Evolutionary conservation across 2,888 invertebrate species (phyloP), one percentile per base, ranked within the genome.

Genomic region (Drosophila diplacantha): DNA sequence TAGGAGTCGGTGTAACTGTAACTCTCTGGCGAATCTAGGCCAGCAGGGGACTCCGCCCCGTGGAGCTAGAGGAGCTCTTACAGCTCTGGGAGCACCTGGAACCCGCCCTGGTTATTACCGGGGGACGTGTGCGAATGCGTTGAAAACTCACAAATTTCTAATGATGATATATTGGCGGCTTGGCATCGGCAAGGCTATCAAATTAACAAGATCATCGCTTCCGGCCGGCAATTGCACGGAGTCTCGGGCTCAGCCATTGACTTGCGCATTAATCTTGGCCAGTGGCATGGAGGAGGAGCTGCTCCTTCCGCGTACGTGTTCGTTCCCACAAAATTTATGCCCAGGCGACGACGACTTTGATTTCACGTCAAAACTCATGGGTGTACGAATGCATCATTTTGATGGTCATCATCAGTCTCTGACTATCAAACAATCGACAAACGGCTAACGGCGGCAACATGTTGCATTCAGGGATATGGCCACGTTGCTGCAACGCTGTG

Each of bases 381-480:
- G 84, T 85, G 85, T 85, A 85, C 83, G 76, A 83, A 85, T 85
- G 82, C 86, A 85, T 85, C 85, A 85, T 85, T 85, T 84, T 84
- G 86, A 85, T 86, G 85, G 84, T 84, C 85, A 85, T 84, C 85
- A 86, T 86, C 85, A 85, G 85, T 85, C 86, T 80, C 83, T 81
- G 74, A 73, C 79, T 85, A 85, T 85, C 86, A 85, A 85, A 78
- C 77, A 75, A 81, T 81, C 83, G 81, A 80, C 77, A 76, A 78
- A 61, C 35, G 39, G 60, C 49, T 66, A 66, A 69, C 44, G 44
- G 44, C 44, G 31, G 44, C 29, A 46, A 46, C 44, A 46, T 46
- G 29, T 31, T 29, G 44, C 44, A 69, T 63, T 39, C 39, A 14
- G 49, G 62, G 72, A 61, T 68, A 71, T 74, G 71, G 76, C 73